A percentile compares a stretch with the other conserved stretches of the same genome.
phyloP scores from a whole-genome alignment of 2,113 vertebrate species.

The Zosterops japonicus region DNA sequence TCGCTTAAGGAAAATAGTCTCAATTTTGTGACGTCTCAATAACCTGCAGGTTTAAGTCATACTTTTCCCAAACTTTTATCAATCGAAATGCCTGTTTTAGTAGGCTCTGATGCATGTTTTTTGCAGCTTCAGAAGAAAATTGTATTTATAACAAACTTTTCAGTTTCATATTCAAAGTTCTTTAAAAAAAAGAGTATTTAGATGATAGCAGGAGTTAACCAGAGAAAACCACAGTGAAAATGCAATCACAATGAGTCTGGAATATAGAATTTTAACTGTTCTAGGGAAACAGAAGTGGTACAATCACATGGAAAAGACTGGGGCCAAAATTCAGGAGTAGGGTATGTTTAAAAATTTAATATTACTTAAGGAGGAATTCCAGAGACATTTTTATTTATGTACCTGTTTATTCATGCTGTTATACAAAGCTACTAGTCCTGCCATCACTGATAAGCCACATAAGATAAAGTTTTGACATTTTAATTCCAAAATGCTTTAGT shows the following conservation, averaged over 20 bases:
- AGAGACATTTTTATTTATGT: neutral
- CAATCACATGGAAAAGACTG: neutral
- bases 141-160: neutral
- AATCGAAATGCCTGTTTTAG: neutral
- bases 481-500: neutral
- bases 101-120: neutral
- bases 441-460: neutral
- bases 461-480: neutral
- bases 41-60: neutral
- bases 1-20: neutral
- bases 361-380: neutral
- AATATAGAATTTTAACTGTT: neutral
- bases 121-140: neutral
- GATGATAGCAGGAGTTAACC: neutral
- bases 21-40: neutral
- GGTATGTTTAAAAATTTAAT: neutral
- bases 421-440: neutral
- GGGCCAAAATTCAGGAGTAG: neutral
- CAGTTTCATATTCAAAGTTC: neutral
- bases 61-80: neutral
- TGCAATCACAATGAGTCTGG: neutral
- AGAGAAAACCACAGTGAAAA: neutral
- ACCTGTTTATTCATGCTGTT: neutral
- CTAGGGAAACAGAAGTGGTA: neutral
- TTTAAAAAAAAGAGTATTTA: neutral